These are phyloP conservation scores for Wiebesia pumilae DNA, from an alignment of 1,140 invertebrate species.

Conservation along the genomic window DNA sequence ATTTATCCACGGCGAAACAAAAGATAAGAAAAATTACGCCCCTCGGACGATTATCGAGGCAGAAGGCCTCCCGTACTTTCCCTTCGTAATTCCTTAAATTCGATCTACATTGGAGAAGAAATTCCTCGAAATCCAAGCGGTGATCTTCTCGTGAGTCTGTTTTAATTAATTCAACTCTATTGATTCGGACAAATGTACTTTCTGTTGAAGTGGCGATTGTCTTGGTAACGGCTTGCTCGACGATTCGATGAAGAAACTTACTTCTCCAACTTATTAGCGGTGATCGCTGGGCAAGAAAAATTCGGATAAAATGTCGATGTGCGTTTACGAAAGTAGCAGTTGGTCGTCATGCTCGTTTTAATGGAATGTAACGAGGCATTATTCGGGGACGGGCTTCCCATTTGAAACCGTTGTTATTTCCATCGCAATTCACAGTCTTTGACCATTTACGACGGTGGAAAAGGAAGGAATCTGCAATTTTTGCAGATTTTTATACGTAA, in stretches of 20 bases:
- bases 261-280: too few species aligned
- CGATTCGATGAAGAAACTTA: too few species aligned
- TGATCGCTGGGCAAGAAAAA: too few species aligned
- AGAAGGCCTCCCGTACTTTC: not conserved
- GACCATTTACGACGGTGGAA: not conserved
- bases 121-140: too few species aligned
- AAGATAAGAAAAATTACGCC: too few species aligned
- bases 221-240: too few species aligned
- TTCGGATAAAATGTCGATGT: too few species aligned
- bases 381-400: not conserved
- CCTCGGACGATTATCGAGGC: not conserved
- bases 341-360: not conserved
- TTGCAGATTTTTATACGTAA: conserved; percentile 11
- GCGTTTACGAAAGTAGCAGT: not conserved
- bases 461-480: not conserved
- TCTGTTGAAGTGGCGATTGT: too few species aligned
- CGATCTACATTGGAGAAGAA: not conserved
- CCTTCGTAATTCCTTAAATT: not conserved
- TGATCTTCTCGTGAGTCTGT: not conserved
- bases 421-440: too few species aligned
- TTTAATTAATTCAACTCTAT: too few species aligned
- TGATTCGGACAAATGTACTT: too few species aligned
- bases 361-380: not conserved
- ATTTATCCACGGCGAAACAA: not conserved
- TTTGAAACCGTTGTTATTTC: not conserved